Percentiles rank a stretch among this genome's conserved stretches.
Evolutionary conservation across 2,113 vertebrate genomes (phyloP).

Genomic region (Leiothrix lutea): DNA sequence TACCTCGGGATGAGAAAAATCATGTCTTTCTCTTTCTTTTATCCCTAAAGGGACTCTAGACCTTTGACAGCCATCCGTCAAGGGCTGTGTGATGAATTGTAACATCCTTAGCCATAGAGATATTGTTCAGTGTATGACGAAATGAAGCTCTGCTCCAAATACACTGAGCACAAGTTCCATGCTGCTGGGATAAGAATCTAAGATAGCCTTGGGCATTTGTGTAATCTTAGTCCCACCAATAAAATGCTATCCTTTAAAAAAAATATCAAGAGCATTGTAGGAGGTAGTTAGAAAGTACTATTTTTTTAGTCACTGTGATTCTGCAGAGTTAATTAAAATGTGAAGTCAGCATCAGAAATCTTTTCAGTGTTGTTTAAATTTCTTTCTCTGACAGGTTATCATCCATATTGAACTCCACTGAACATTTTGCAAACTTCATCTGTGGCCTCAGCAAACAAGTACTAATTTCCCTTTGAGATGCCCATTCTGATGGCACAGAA

Average conservation of each 20-base stretch:
- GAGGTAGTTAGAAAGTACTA: not conserved
- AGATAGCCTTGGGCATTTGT: not conserved
- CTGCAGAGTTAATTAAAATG: not conserved
- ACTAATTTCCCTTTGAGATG: not conserved
- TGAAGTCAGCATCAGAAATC: not conserved
- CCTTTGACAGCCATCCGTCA: not conserved
- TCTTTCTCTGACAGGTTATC: not conserved
- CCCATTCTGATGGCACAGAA: not conserved
- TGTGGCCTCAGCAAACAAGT: not conserved
- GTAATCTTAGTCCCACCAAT: slow-evolving; percentile 20
- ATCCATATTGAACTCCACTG: not conserved
- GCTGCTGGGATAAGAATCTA: not conserved
- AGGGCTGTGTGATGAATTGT: not conserved
- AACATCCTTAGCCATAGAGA: not conserved
- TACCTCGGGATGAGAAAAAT: not conserved
- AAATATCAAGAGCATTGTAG: not conserved
- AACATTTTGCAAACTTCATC: not conserved
- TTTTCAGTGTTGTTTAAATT: not conserved
- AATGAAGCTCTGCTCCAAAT: not conserved
- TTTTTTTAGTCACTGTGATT: not conserved
- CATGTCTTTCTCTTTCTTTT: not conserved
- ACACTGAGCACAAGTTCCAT: not conserved
- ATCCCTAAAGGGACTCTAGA: not conserved
- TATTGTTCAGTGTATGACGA: not conserved
- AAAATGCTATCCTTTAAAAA: not conserved